Evolutionary conservation across 2,797 vertebrate species (phyloP).

Genomic region (Acrossocheilus wenchowensis): DNA sequence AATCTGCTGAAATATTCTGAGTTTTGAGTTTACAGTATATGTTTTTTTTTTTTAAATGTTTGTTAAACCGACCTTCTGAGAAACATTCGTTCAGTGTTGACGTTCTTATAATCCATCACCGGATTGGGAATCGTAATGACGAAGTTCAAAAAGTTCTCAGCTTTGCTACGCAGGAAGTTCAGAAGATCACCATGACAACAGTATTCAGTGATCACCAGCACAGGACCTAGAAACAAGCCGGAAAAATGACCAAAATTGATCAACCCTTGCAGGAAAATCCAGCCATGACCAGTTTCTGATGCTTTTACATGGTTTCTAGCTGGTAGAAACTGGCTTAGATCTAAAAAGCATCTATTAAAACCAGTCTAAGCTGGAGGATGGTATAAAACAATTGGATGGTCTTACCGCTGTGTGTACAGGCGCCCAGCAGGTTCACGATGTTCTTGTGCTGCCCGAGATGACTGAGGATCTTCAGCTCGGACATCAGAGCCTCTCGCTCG

Average conservation of each 20-base stretch:
- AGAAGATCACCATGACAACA: constrained; percentile 94
- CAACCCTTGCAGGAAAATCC: neutral
- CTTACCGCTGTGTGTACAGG: constrained; percentile 93
- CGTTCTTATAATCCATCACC: constrained; percentile 87
- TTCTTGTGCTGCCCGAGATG: constrained; percentile 94
- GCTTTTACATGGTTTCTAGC: neutral
- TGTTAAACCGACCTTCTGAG: constrained; percentile 80
- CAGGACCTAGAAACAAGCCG: constrained; percentile 81
- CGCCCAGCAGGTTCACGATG: constrained; percentile 95
- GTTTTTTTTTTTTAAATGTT: neutral
- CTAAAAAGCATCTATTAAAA: neutral
- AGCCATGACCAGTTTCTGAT: neutral
- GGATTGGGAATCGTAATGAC: constrained; percentile 78
- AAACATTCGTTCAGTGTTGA: constrained; percentile 85
- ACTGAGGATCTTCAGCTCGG: constrained; percentile 98
- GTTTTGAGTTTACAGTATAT: neutral
- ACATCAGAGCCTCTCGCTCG: constrained; percentile 96
- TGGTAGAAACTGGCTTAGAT: neutral
- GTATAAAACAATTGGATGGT: neutral
- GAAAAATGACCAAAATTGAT: neutral
- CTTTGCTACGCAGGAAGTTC: constrained; percentile 90
- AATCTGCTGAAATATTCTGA: too few relatives aligned
- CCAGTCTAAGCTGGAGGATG: neutral
- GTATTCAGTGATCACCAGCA: constrained; percentile 97
- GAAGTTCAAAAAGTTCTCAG: constrained; percentile 85